Evolutionary conservation across 2,888 invertebrate species (phyloP).

Genomic region (Nomada ferruginata): DNA sequence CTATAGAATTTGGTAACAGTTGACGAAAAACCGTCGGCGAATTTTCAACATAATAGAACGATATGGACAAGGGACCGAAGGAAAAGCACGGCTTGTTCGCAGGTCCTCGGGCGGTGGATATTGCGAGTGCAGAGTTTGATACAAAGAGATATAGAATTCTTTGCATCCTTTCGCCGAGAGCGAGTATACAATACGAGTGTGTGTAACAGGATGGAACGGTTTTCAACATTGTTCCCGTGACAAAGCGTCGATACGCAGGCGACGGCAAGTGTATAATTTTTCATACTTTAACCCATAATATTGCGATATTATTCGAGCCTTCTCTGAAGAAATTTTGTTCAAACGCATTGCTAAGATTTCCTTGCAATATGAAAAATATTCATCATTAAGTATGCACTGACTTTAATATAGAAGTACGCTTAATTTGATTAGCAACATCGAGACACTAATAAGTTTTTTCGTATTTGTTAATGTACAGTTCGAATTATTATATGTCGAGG

Average conservation of each 20-base stretch:
- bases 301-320: no score
- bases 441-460: no score
- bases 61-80: slow-evolving; percentile 34
- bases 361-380: no score
- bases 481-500: no score
- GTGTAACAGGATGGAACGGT: slow-evolving; percentile 1
- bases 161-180: background rate
- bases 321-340: no score
- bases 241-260: slow-evolving; percentile 2
- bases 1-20: slow-evolving; percentile 26
- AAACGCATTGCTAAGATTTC: no score
- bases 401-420: no score
- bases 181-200: background rate
- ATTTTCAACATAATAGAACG: slow-evolving; percentile 21
- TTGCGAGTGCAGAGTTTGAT: slow-evolving; percentile 22
- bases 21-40: background rate
- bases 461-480: no score
- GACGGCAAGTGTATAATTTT: background rate
- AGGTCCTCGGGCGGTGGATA: slow-evolving; percentile 39
- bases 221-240: background rate
- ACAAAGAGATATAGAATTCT: slow-evolving; percentile 34
- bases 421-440: no score
- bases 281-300: background rate
- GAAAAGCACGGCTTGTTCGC: slow-evolving; percentile 27
- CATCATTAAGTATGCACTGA: no score